Conservation (phyloP, 2,888 invertebrate genomes). For the Apomyelois bistriatella region DNA sequence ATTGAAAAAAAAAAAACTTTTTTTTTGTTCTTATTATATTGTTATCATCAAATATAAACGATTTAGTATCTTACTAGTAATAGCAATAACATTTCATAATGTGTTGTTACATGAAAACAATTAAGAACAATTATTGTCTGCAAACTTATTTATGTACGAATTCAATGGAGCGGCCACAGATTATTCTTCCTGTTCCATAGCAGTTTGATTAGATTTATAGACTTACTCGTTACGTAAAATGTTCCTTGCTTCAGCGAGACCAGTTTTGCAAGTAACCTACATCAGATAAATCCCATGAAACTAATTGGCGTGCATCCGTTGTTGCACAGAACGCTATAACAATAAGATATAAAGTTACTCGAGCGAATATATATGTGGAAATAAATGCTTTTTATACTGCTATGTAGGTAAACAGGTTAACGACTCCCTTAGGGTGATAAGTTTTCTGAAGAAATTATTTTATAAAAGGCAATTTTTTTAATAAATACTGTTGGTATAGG, state of each 20-base stretch:
- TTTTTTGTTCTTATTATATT: background rate
- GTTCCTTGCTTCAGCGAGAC: constrained; percentile 39
- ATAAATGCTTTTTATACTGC: background rate
- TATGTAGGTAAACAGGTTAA: background rate
- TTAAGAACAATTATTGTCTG: background rate
- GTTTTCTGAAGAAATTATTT: no score
- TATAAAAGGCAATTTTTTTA: no score
- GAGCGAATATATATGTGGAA: background rate
- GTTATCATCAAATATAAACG: no score
- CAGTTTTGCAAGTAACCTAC: constrained; percentile 32
- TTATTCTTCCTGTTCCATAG: constrained; percentile 46
- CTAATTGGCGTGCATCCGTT: constrained; percentile 16
- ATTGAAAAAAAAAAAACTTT: background rate
- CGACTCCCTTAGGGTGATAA: no score
- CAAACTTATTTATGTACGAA: constrained; percentile 34
- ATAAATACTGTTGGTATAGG: no score
- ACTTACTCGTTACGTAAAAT: constrained; percentile 52
- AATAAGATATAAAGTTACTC: background rate
- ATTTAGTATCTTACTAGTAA: background rate
- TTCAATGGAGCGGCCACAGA: constrained; percentile 40
- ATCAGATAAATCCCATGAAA: constrained; percentile 19
- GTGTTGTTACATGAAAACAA: background rate
- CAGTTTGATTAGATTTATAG: constrained; percentile 32
- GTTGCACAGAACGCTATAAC: background rate
- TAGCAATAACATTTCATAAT: background rate